phyloP scores from a whole-genome alignment of 1,140 invertebrate species.

The Lepidurus apus region DNA sequence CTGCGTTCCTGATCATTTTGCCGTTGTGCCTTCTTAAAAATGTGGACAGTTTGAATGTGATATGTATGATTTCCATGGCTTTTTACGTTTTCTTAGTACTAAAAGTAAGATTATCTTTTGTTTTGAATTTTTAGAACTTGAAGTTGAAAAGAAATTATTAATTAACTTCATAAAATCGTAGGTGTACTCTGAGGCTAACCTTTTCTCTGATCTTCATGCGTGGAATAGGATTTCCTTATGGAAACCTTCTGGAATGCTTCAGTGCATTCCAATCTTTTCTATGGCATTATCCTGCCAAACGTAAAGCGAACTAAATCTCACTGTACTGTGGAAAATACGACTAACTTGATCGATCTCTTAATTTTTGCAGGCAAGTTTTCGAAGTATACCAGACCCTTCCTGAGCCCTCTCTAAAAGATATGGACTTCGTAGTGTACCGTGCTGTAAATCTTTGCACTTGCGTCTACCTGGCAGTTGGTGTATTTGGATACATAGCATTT shows the following conservation, averaged over 20 bases:
- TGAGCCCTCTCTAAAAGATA: slow-evolving; percentile 78
- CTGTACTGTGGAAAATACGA: too few species aligned
- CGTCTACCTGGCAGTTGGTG: slow-evolving; percentile 80
- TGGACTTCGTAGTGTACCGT: slow-evolving; percentile 77
- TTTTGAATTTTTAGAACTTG: too few species aligned
- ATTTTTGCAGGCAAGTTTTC: slow-evolving; percentile 74
- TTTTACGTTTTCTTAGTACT: slow-evolving; percentile 85
- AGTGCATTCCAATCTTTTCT: slow-evolving; percentile 89
- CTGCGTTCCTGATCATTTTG: slow-evolving; percentile 78
- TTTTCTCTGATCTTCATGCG: slow-evolving; percentile 67
- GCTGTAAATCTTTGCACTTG: slow-evolving; percentile 86
- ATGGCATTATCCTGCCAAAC: slow-evolving; percentile 94
- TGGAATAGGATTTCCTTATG: slow-evolving; percentile 67
- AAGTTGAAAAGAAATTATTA: background rate
- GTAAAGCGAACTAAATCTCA: slow-evolving; percentile 42
- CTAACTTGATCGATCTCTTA: slow-evolving; percentile 31
- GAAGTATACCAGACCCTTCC: slow-evolving; percentile 88
- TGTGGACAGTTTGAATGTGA: slow-evolving; percentile 79
- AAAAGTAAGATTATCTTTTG: slow-evolving; percentile 58
- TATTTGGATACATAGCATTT: slow-evolving; percentile 94
- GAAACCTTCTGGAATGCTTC: slow-evolving; percentile 74
- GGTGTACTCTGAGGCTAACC: slow-evolving; percentile 63
- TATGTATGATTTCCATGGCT: slow-evolving; percentile 79
- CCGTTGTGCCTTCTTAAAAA: slow-evolving; percentile 85
- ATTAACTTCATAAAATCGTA: slow-evolving; percentile 56